Evolutionary conservation across 1,140 invertebrate species (phyloP).

Genomic region (Scaptomyza hsui): DNA sequence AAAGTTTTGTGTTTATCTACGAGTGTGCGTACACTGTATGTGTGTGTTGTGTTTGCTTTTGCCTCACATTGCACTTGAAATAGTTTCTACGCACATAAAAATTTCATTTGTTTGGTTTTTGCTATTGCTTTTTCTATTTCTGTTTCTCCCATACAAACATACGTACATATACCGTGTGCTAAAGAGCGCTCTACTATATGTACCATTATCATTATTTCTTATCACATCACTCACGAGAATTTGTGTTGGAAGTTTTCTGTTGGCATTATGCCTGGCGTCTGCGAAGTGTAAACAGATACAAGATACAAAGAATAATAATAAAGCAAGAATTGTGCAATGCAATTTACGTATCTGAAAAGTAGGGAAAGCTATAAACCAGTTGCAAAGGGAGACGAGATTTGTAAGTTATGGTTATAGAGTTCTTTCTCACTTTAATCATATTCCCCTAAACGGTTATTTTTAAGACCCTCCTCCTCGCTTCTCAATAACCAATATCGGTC

Average conservation of each 20-base stretch:
- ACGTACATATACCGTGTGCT: slow-evolving; percentile 25
- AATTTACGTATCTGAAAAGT: slow-evolving; percentile 6
- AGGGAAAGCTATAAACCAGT: too few relatives aligned
- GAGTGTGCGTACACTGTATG: slow-evolving; percentile 3
- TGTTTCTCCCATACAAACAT: slow-evolving; percentile 2
- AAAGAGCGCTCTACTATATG: slow-evolving; percentile 17
- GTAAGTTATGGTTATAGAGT: background rate
- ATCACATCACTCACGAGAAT: slow-evolving; percentile 63
- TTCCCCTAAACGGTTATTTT: background rate
- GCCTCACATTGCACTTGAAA: slow-evolving; percentile 69
- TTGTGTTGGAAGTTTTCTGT: slow-evolving; percentile 1
- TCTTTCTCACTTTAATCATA: background rate
- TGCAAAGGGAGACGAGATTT: too few relatives aligned
- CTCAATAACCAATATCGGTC: background rate
- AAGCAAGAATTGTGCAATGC: slow-evolving; percentile 63
- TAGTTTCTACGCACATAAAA: slow-evolving; percentile 44
- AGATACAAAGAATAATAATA: slow-evolving; percentile 1
- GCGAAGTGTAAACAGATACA: slow-evolving; percentile 28
- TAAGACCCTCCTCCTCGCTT: slow-evolving; percentile 10
- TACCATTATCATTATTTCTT: slow-evolving; percentile 59
- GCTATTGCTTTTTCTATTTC: slow-evolving; percentile 15
- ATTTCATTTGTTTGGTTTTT: slow-evolving; percentile 31
- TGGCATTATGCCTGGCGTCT: slow-evolving; percentile 11
- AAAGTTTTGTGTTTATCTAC: slow-evolving; percentile 5
- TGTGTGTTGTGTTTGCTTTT: slow-evolving; percentile 28